Percentiles rank a stretch among this genome's conserved stretches.
phyloP scores from a whole-genome alignment of 2,888 invertebrate genomes.

The Cerastoderma edule region DNA sequence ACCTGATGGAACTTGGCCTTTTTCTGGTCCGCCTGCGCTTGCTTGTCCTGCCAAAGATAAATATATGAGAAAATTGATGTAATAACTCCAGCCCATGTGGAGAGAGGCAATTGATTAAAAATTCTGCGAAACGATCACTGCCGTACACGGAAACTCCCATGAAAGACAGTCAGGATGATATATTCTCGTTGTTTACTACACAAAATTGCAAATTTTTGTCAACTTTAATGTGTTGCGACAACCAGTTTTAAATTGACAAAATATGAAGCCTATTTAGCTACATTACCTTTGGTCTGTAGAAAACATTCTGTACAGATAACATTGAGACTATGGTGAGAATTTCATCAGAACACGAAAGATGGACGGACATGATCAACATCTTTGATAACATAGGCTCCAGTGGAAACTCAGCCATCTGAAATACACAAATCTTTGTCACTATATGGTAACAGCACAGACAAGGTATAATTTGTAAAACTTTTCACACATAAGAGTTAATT shows the following conservation, averaged over 20 bases:
- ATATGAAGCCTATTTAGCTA: background rate
- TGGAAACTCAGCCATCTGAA: slow-evolving; percentile 99
- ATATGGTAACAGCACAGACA: too few relatives aligned
- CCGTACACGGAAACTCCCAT: too few relatives aligned
- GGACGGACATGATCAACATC: slow-evolving; percentile 99
- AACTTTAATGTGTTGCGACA: background rate
- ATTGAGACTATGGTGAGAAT: slow-evolving; percentile 99
- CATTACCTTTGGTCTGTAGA: slow-evolving; percentile 89
- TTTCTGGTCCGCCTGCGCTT: slow-evolving; percentile 97
- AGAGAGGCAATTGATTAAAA: too few relatives aligned
- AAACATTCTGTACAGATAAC: slow-evolving; percentile 99
- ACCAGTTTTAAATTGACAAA: background rate
- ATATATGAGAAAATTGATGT: background rate
- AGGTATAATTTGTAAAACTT: too few relatives aligned
- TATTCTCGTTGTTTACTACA: too few relatives aligned
- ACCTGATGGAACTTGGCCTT: slow-evolving; percentile 99
- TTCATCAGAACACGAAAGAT: slow-evolving; percentile 98
- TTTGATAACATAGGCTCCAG: slow-evolving; percentile 98
- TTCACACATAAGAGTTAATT: too few relatives aligned
- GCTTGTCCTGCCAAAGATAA: slow-evolving; percentile 78
- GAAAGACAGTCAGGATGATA: too few relatives aligned
- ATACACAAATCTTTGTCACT: slow-evolving; percentile 53
- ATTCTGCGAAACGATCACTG: too few relatives aligned
- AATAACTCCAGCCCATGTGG: background rate
- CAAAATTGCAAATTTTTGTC: background rate